These are phyloP conservation scores for Cheiracanthium punctorium DNA, from an alignment of 2,888 invertebrate genomes.

Conservation along the genomic window DNA sequence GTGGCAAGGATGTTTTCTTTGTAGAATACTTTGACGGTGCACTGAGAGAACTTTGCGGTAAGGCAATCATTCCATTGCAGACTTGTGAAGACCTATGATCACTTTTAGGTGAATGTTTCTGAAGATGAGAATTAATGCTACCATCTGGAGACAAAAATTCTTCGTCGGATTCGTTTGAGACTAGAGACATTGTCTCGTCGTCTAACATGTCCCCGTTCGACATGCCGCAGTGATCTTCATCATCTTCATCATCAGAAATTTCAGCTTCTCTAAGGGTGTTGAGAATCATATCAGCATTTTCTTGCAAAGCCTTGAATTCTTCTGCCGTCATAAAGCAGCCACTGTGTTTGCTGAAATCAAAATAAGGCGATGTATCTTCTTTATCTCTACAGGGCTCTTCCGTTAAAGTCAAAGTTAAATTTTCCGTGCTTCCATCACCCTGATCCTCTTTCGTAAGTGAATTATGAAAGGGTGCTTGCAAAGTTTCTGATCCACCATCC, in stretches of 20 bases:
- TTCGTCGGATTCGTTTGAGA: constrained; percentile 85
- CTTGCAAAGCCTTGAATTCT: constrained; percentile 78
- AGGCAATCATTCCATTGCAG: constrained; percentile 48
- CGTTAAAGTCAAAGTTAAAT: constrained; percentile 49
- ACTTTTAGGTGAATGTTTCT: constrained; percentile 21
- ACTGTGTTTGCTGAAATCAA: constrained; percentile 20
- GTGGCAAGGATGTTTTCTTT: constrained; percentile 33
- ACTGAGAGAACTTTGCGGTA: constrained; percentile 18
- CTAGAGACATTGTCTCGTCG: constrained; percentile 82
- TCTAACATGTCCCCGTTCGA: constrained; percentile 78
- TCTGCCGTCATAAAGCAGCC: constrained; percentile 73
- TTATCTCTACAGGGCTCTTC: constrained; percentile 28
- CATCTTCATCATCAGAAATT: constrained; percentile 70
- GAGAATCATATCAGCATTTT: constrained; percentile 80
- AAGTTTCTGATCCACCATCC: constrained; percentile 77
- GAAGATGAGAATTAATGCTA: not conserved
- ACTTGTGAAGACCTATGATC: constrained; percentile 22
- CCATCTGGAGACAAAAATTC: constrained; percentile 75
- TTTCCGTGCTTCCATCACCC: constrained; percentile 62
- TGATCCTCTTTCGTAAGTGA: constrained; percentile 38
- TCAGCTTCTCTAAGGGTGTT: constrained; percentile 77
- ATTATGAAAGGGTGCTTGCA: constrained; percentile 79
- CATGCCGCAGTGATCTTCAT: constrained; percentile 34
- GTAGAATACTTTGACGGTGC: not conserved
- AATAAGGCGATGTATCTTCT: not conserved